phyloP scores from a whole-genome alignment of 1,140 invertebrate species.

The Tachypleus tridentatus region DNA sequence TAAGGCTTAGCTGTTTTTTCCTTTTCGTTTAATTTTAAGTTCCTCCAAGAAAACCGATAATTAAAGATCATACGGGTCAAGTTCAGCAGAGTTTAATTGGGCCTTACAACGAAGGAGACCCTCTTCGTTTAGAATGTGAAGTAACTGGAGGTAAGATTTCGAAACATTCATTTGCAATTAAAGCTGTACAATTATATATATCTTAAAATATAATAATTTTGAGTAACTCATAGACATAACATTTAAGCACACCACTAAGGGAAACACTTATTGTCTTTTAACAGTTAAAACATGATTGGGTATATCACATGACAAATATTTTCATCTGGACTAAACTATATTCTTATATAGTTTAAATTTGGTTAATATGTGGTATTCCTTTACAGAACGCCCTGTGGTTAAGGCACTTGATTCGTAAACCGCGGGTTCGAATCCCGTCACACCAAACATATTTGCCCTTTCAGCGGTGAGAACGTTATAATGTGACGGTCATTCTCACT shows the following conservation, averaged over 20 bases:
- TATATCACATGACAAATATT: too few species aligned
- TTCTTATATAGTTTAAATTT: too few species aligned
- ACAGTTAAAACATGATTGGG: neutral
- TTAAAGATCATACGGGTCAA: constrained; percentile 64
- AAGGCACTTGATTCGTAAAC: too few species aligned
- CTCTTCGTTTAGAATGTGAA: constrained; percentile 70
- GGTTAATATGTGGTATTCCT: too few species aligned
- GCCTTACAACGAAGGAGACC: constrained; percentile 72
- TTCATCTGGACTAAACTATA: too few species aligned
- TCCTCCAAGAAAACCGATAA: constrained; percentile 66
- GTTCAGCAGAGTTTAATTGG: constrained; percentile 64
- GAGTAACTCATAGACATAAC: neutral
- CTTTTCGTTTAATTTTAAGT: constrained; percentile 43
- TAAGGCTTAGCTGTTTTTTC: neutral
- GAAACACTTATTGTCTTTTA: neutral
- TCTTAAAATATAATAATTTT: neutral
- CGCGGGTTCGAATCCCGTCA: too few species aligned
- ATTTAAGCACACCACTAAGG: neutral
- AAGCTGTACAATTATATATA: neutral
- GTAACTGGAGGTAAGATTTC: constrained; percentile 67
- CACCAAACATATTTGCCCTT: too few species aligned
- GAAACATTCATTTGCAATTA: neutral
- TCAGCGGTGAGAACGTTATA: too few species aligned
- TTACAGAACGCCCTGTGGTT: too few species aligned
- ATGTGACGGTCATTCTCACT: too few species aligned